phyloP scores from a whole-genome alignment of 2,113 vertebrate genomes.

The Dermatemys mawii region DNA sequence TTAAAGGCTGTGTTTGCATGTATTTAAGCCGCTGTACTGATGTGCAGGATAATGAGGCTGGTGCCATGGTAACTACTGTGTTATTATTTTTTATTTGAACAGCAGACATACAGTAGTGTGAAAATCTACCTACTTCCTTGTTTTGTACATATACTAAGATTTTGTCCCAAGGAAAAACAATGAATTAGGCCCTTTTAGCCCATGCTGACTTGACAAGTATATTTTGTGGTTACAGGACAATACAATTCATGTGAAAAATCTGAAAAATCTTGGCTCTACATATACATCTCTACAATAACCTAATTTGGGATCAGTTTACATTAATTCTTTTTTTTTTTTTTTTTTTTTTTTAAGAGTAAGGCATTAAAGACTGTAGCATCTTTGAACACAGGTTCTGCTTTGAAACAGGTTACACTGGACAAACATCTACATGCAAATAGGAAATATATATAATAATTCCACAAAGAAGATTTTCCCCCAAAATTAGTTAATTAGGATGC shows the following conservation, averaged over 20 bases:
- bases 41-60: slow-evolving; percentile 6
- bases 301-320: slow-evolving; percentile 57
- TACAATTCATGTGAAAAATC: slow-evolving; percentile 29
- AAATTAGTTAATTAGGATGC: slow-evolving; percentile 80
- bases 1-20: neutral
- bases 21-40: slow-evolving; percentile 18
- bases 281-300: neutral
- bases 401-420: slow-evolving; percentile 65
- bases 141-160: slow-evolving; percentile 29
- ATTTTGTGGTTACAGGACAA: slow-evolving; percentile 29
- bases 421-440: slow-evolving; percentile 14
- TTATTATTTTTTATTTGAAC: slow-evolving; percentile 33
- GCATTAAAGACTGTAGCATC: slow-evolving; percentile 15
- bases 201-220: slow-evolving; percentile 9
- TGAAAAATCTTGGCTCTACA: neutral
- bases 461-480: slow-evolving; percentile 50
- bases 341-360: slow-evolving; percentile 29
- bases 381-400: slow-evolving; percentile 55
- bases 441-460: neutral
- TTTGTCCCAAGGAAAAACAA: slow-evolving; percentile 49
- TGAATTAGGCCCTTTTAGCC: neutral
- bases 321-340: slow-evolving; percentile 48
- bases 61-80: slow-evolving; percentile 27
- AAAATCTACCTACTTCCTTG: neutral
- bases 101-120: slow-evolving; percentile 42